These are phyloP conservation scores for Drosophila bipectinata DNA, from an alignment of 1,140 invertebrate species.

Conservation along the genomic window DNA sequence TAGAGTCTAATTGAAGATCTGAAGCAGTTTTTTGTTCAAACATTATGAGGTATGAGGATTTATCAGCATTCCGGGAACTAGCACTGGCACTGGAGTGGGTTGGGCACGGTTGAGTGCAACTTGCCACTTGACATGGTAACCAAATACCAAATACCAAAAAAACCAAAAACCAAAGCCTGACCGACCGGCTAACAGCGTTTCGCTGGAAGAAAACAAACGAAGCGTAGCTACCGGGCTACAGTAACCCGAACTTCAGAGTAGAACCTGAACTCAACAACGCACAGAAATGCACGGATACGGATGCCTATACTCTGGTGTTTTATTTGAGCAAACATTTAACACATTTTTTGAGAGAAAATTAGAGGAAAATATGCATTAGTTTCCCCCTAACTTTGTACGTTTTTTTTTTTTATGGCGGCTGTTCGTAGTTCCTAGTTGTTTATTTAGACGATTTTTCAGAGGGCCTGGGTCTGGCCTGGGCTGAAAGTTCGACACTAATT, in stretches of 20 bases:
- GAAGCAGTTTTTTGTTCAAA: conserved; percentile 39
- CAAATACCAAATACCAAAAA: conserved; percentile 60
- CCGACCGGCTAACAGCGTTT: conserved; percentile 51
- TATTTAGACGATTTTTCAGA: conserved; percentile 72
- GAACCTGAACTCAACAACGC: conserved; percentile 15
- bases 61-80: conserved; percentile 57
- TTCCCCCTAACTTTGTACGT: conserved; percentile 22
- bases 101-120: conserved; percentile 17
- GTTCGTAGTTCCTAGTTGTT: conserved; percentile 44
- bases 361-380: conserved; percentile 68
- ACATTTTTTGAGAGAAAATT: conserved; percentile 72
- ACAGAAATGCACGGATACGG: conserved; percentile 12
- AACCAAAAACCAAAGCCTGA: conserved; percentile 50
- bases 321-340: conserved; percentile 82
- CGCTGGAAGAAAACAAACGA: conserved; percentile 68
- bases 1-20: neutral
- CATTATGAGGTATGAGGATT: conserved; percentile 37
- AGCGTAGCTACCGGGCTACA: conserved; percentile 57
- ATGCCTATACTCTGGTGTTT: conserved; percentile 23
- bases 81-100: neutral
- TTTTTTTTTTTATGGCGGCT: conserved; percentile 56
- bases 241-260: conserved; percentile 44
- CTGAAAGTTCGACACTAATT: conserved; percentile 72
- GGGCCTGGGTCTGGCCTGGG: neutral
- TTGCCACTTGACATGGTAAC: conserved; percentile 75